phyloP scores from a whole-genome alignment of 2,797 vertebrate species.

The Sebastes vulpes region DNA sequence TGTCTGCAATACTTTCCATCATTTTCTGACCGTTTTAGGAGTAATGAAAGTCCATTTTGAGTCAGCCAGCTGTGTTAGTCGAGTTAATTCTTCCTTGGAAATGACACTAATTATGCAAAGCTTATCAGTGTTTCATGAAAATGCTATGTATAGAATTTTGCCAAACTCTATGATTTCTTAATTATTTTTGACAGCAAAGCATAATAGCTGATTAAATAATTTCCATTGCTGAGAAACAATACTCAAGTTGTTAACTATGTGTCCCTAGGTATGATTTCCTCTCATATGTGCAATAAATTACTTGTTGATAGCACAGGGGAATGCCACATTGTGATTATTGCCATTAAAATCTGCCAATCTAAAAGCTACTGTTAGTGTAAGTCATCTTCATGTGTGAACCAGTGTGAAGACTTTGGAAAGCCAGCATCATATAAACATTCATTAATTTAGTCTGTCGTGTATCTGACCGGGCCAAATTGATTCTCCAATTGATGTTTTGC shows the following conservation, averaged over 20 bases:
- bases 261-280: neutral
- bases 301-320: neutral
- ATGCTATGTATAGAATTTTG: neutral
- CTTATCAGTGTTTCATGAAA: neutral
- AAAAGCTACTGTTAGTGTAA: neutral
- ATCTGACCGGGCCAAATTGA: neutral
- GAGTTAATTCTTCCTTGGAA: neutral
- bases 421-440: neutral
- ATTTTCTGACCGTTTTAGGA: neutral
- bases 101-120: neutral
- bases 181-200: neutral
- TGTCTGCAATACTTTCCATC: neutral
- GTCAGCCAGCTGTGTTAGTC: neutral
- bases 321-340: neutral
- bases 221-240: neutral
- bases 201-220: neutral
- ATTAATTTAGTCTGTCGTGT: neutral
- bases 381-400: neutral
- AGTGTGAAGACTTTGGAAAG: neutral
- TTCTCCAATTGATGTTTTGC: neutral
- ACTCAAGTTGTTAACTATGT: neutral
- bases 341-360: neutral
- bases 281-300: neutral
- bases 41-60: neutral
- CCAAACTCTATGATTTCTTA: neutral